phyloP scores from a whole-genome alignment of 2,888 invertebrate species.

The Andricus curvator region DNA sequence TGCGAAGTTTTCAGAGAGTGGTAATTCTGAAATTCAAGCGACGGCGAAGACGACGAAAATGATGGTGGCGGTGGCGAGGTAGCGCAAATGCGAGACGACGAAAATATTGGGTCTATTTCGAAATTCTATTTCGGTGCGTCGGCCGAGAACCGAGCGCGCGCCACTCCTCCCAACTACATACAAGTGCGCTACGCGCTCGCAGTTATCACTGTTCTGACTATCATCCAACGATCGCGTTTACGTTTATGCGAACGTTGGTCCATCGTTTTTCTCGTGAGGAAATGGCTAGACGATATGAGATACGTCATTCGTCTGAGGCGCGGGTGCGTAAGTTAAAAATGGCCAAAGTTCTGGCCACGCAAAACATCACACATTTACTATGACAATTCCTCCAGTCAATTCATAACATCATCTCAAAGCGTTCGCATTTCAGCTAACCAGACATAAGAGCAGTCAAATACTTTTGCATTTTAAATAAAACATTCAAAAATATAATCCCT shows the following conservation, averaged over 20 bases:
- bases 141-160: constrained; percentile 67
- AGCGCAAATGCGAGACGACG: constrained; percentile 77
- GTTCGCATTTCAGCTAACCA: too few species aligned
- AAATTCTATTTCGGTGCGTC: constrained; percentile 77
- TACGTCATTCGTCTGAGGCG: background rate
- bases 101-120: constrained; percentile 78
- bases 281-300: constrained; percentile 5
- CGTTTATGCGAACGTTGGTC: constrained; percentile 35
- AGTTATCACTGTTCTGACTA: constrained; percentile 29
- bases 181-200: constrained; percentile 53
- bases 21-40: too few species aligned
- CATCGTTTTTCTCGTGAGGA: background rate
- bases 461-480: too few species aligned
- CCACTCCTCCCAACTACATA: constrained; percentile 55
- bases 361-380: background rate
- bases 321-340: background rate
- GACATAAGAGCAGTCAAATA: too few species aligned
- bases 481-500: too few species aligned
- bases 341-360: background rate
- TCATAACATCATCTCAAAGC: too few species aligned
- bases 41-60: constrained; percentile 44
- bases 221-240: constrained; percentile 23
- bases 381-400: too few species aligned
- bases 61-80: constrained; percentile 66
- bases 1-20: too few species aligned